These are phyloP conservation scores for Leptopilina boulardi DNA, from an alignment of 1,140 invertebrate species.

Conservation along the genomic window DNA sequence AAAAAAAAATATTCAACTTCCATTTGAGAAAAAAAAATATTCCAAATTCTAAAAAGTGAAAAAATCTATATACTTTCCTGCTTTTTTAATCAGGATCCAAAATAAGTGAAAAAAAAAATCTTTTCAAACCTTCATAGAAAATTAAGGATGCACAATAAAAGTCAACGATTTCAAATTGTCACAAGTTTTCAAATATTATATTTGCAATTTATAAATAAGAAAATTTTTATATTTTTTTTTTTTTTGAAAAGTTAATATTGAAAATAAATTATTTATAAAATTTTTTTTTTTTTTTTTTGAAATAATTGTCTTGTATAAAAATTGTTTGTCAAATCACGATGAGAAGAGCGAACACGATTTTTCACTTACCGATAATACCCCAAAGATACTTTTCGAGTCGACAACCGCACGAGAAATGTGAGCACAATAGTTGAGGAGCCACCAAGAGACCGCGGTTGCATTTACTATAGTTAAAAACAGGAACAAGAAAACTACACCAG, in stretches of 20 bases:
- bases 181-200: no score
- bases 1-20: no score
- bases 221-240: no score
- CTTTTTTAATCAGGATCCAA: not conserved
- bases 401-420: constrained; percentile 78
- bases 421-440: constrained; percentile 66
- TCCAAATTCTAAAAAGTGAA: not conserved
- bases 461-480: constrained; percentile 63
- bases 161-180: no score
- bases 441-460: constrained; percentile 64
- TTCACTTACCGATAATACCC: constrained; percentile 72
- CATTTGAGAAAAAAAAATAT: no score
- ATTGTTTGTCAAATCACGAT: not conserved
- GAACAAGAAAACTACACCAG: constrained; percentile 62
- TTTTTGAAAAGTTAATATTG: no score
- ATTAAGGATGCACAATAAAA: no score
- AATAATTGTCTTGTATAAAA: not conserved
- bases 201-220: no score
- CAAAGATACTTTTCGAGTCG: constrained; percentile 75
- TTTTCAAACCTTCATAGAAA: not conserved
- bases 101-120: not conserved
- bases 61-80: constrained; percentile 5
- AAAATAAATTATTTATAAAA: no score
- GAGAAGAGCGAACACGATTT: constrained; percentile 32
- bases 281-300: no score